Conservation (phyloP, 2,888 invertebrate species). For the Acronicta psi region DNA sequence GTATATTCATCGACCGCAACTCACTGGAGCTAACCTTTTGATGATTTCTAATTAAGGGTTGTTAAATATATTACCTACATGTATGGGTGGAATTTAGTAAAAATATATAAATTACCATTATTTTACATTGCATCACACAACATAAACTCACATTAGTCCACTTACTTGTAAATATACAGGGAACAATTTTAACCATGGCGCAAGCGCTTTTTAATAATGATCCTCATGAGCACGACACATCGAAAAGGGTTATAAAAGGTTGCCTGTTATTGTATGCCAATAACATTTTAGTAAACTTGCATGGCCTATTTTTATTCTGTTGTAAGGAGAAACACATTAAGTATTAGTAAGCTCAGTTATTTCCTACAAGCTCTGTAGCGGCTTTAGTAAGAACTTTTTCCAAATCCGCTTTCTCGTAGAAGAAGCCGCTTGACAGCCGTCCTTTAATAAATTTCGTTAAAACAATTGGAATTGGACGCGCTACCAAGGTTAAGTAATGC, state of each 20-base stretch:
- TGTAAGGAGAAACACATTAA: not conserved
- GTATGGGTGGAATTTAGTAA: constrained; percentile 11
- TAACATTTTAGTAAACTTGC: no score
- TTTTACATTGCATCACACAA: not conserved
- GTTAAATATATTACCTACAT: constrained; percentile 31
- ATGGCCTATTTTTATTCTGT: no score
- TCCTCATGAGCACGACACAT: no score
- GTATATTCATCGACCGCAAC: constrained; percentile 63
- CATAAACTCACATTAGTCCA: no score
- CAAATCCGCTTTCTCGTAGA: constrained; percentile 3
- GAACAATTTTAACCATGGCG: no score
- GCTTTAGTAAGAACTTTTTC: not conserved
- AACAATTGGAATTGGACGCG: constrained; percentile 32
- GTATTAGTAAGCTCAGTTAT: constrained; percentile 6
- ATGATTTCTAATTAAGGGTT: constrained; percentile 46
- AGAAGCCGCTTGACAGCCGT: constrained; percentile 13
- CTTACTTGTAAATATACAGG: no score
- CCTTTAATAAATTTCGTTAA: constrained; percentile 25
- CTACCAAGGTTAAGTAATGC: constrained; percentile 41
- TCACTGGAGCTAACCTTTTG: constrained; percentile 55
- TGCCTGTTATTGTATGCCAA: no score
- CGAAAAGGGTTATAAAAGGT: no score
- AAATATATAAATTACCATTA: constrained; percentile 1
- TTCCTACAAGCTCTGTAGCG: not conserved
- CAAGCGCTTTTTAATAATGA: no score